Percentiles rank a stretch among this genome's conserved stretches.
phyloP scores from a whole-genome alignment of 2,797 vertebrate species.

The Mastacembelus armatus region DNA sequence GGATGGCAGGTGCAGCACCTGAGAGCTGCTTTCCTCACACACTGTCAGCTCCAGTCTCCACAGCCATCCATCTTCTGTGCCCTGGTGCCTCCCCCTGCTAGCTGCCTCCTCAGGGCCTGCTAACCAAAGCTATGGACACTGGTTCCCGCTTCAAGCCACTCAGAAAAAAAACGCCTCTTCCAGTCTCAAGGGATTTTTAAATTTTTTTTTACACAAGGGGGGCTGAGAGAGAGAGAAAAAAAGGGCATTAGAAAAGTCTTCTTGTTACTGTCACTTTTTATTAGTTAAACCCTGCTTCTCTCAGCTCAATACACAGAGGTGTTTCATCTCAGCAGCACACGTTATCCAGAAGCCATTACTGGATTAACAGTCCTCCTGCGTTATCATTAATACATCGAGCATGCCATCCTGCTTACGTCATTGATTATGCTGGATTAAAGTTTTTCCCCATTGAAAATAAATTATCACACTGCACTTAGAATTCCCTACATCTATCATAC shows the following conservation, averaged over 20 bases:
- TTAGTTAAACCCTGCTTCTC: constrained; percentile 63
- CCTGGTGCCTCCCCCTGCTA: constrained; percentile 55
- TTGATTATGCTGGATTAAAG: constrained; percentile 46
- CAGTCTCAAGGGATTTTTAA: constrained; percentile 36
- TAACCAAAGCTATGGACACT: constrained; percentile 66
- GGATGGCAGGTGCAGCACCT: constrained; percentile 80
- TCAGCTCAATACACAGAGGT: constrained; percentile 64
- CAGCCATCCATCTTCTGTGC: constrained; percentile 79
- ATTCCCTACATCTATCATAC: constrained; percentile 21
- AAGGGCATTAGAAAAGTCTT: constrained; percentile 59
- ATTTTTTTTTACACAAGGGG: constrained; percentile 8
- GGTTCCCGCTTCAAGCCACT: constrained; percentile 46
- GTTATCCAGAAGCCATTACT: constrained; percentile 63
- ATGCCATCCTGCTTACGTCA: constrained; percentile 45
- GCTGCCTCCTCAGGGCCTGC: constrained; percentile 60
- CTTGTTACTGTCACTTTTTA: constrained; percentile 76
- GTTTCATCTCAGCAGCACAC: constrained; percentile 49
- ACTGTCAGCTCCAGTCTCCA: constrained; percentile 77
- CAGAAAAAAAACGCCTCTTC: constrained; percentile 53
- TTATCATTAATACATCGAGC: constrained; percentile 52
- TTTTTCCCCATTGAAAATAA: constrained; percentile 30
- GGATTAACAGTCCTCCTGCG: constrained; percentile 60
- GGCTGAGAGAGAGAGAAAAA: constrained; percentile 11
- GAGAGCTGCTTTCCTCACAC: constrained; percentile 79
- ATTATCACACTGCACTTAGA: constrained; percentile 28